These are phyloP conservation scores for Sylvia borin DNA, from an alignment of 2,797 vertebrate genomes.

Conservation along the genomic window DNA sequence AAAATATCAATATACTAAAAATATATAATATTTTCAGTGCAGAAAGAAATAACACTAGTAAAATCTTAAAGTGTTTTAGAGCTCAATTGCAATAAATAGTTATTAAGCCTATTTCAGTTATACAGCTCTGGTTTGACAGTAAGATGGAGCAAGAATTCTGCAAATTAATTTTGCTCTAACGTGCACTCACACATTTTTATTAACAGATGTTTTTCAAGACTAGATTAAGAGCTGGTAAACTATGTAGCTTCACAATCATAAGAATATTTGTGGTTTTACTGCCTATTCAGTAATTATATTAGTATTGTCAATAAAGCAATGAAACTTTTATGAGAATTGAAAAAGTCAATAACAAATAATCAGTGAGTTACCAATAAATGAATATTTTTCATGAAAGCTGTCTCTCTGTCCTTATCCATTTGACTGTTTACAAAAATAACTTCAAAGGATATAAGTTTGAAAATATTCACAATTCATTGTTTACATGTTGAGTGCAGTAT, in stretches of 20 bases:
- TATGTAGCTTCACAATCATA: not conserved
- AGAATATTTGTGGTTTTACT: not conserved
- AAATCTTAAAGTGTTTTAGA: not conserved
- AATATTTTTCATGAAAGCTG: not conserved
- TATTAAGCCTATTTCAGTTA: not conserved
- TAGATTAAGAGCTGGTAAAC: not conserved
- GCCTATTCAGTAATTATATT: not conserved
- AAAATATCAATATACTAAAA: not conserved
- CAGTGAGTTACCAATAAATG: not conserved
- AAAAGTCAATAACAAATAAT: not conserved
- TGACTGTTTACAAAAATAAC: not conserved
- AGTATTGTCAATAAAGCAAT: not conserved
- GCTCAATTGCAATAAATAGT: not conserved
- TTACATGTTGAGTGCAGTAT: not conserved
- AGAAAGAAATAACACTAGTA: not conserved
- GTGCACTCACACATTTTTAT: not conserved
- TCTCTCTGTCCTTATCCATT: not conserved
- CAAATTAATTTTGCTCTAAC: not conserved
- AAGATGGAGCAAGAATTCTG: not conserved
- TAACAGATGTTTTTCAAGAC: not conserved
- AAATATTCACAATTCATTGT: not conserved
- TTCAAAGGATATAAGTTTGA: not conserved
- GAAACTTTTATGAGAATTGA: not conserved
- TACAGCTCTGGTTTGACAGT: not conserved
- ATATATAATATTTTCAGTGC: not conserved